Evolutionary conservation across 2,113 vertebrate species (phyloP).

Genomic region (Rostratula benghalensis): DNA sequence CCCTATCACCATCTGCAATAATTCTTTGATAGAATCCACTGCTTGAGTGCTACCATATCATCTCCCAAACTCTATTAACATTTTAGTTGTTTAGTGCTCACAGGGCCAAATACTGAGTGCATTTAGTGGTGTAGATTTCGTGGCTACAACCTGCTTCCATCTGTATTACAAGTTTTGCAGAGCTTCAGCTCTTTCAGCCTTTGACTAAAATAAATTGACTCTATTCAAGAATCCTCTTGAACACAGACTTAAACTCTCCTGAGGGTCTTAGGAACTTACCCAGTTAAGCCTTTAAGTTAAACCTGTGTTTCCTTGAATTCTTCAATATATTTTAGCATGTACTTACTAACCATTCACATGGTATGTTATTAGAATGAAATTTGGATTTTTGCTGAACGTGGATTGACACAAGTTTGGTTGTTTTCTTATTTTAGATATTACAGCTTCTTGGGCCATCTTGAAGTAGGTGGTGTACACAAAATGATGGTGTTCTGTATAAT

Average conservation of each 20-base stretch:
- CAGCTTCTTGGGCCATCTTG: neutral
- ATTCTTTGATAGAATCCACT: neutral
- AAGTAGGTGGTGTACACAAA: conserved; percentile 41
- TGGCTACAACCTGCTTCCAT: neutral
- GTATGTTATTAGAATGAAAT: neutral
- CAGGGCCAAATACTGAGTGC: neutral
- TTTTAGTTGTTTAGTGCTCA: neutral
- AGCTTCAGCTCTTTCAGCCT: neutral
- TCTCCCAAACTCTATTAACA: neutral
- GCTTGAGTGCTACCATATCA: neutral
- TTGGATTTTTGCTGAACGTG: neutral
- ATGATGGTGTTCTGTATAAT: neutral
- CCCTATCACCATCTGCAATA: neutral
- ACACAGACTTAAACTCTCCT: neutral
- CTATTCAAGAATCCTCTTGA: neutral
- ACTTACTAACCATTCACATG: neutral
- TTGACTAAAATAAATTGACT: neutral
- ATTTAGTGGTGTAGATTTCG: neutral
- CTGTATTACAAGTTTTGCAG: neutral
- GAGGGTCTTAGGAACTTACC: neutral
- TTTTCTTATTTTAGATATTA: conserved; percentile 5
- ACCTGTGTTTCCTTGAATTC: neutral
- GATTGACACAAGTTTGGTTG: neutral
- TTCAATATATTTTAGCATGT: neutral
- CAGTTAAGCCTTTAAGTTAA: neutral